Percentiles rank a stretch among this genome's conserved stretches.
Conservation (phyloP, 2,797 vertebrate species). For the Rachycentron canadum region DNA sequence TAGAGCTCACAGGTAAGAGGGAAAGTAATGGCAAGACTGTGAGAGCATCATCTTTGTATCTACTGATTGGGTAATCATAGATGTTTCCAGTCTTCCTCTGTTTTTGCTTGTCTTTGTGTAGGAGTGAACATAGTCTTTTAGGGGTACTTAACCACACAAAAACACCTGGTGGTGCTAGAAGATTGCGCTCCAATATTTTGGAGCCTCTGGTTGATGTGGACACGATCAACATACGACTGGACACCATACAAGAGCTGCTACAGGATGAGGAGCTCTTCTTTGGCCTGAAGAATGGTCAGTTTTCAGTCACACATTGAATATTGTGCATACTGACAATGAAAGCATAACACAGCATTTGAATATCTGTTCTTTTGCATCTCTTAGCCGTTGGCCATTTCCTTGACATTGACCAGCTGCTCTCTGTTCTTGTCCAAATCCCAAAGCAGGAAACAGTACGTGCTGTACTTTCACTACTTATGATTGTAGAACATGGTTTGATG, state of each 20-base stretch:
- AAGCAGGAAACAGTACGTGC: slow-evolving; percentile 94
- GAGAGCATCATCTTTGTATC: background rate
- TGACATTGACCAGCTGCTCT: slow-evolving; percentile 96
- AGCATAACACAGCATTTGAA: slow-evolving; percentile 6
- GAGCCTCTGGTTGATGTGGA: slow-evolving; percentile 92
- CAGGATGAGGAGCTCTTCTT: slow-evolving; percentile 95
- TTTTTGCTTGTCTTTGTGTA: slow-evolving; percentile 69
- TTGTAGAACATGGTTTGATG: background rate
- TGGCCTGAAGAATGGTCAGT: slow-evolving; percentile 91
- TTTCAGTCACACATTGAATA: slow-evolving; percentile 8
- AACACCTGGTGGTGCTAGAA: slow-evolving; percentile 93
- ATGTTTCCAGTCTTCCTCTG: slow-evolving; percentile 23
- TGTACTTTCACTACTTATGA: background rate
- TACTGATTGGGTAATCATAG: background rate
- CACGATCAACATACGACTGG: slow-evolving; percentile 93
- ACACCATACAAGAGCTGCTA: slow-evolving; percentile 93
- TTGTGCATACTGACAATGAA: slow-evolving; percentile 2
- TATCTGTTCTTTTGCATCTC: slow-evolving; percentile 47
- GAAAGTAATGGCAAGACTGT: background rate
- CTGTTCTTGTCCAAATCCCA: slow-evolving; percentile 95
- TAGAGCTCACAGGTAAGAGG: slow-evolving; percentile 91
- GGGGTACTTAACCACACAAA: slow-evolving; percentile 96
- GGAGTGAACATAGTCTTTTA: slow-evolving; percentile 92
- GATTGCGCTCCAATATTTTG: slow-evolving; percentile 94
- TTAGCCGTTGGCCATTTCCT: slow-evolving; percentile 94